Conservation (phyloP, 2,113 vertebrate species). For the Amblyornis subalaris region DNA sequence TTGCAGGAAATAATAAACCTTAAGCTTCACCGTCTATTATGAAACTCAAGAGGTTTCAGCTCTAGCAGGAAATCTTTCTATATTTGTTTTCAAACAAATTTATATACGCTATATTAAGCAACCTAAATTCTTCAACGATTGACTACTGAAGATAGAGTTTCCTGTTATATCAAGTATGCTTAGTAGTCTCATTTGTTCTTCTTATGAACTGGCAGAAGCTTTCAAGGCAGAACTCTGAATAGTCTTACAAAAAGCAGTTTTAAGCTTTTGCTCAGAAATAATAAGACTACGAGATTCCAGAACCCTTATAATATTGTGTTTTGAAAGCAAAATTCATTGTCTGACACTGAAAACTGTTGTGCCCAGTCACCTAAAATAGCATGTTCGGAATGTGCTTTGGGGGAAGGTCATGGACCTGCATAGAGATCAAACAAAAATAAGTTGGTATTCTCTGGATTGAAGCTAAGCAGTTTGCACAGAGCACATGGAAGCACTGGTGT, state of each 20-base stretch:
- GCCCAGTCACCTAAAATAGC: neutral
- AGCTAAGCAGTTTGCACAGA: neutral
- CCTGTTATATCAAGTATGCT: neutral
- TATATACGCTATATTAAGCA: neutral
- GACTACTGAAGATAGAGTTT: neutral
- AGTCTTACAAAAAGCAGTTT: neutral
- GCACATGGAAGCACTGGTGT: accelerated
- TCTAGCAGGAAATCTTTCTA: neutral
- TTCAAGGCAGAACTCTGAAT: neutral
- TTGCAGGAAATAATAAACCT: neutral
- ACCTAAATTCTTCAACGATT: neutral
- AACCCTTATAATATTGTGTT: neutral
- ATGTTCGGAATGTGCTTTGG: neutral
- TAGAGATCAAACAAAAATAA: neutral
- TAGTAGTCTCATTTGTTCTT: neutral
- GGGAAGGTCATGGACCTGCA: neutral
- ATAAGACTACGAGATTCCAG: neutral
- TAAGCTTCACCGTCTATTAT: neutral
- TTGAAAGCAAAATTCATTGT: neutral
- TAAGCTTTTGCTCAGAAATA: neutral
- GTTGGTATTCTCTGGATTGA: accelerated
- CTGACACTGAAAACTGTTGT: neutral
- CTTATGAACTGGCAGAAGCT: neutral
- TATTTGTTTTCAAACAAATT: neutral
- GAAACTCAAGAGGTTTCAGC: neutral